Evolutionary conservation across 2,113 vertebrate species (phyloP).

Genomic region (Tautogolabrus adspersus): DNA sequence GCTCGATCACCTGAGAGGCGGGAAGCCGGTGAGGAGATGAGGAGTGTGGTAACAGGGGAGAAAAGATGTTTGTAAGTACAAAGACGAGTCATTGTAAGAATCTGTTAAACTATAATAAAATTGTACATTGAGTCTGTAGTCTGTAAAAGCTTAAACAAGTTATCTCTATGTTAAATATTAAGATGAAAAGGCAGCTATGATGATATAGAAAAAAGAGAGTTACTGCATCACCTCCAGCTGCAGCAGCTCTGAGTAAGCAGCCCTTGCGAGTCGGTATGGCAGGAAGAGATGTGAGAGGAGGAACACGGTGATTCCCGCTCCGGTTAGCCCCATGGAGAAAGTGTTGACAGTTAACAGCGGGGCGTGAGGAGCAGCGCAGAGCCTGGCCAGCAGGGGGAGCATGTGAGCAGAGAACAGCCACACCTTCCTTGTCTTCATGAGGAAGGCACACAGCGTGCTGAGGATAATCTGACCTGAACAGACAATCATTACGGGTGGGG

Average conservation of each 20-base stretch:
- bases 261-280: slow-evolving; percentile 80
- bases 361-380: slow-evolving; percentile 72
- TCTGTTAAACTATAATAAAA: no score
- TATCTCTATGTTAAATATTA: background rate
- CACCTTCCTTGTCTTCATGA: slow-evolving; percentile 85
- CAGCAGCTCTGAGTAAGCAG: slow-evolving; percentile 78
- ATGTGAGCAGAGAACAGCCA: slow-evolving; percentile 86
- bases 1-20: slow-evolving; percentile 79
- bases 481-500: background rate
- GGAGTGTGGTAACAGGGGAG: background rate
- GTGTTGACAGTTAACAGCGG: slow-evolving; percentile 72
- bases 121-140: no score
- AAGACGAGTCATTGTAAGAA: no score
- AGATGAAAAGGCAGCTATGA: background rate
- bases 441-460: slow-evolving; percentile 85
- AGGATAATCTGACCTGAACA: slow-evolving; percentile 86
- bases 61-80: background rate
- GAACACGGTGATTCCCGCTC: slow-evolving; percentile 71
- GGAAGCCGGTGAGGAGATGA: background rate
- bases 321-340: slow-evolving; percentile 79
- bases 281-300: slow-evolving; percentile 81
- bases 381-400: slow-evolving; percentile 85
- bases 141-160: no score
- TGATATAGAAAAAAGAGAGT: no score
- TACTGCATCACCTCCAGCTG: slow-evolving; percentile 79